These are phyloP conservation scores for Fregetta grallaria DNA, from an alignment of 2,113 vertebrate species.

Conservation along the genomic window DNA sequence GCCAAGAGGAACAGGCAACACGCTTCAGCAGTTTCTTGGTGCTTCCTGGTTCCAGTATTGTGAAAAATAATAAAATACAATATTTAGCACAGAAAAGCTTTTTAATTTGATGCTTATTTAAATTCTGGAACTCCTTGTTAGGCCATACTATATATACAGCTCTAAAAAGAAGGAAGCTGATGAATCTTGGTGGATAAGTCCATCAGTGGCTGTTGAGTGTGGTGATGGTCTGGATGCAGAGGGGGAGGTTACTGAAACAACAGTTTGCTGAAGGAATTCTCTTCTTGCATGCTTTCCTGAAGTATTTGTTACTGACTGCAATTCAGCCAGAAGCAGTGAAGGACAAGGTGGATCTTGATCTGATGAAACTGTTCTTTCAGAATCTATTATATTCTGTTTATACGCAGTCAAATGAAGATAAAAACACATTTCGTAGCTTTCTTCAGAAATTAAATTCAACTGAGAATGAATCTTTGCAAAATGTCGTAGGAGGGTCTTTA, in stretches of 20 bases:
- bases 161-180: background rate
- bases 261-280: background rate
- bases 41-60: background rate
- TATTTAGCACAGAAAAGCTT: background rate
- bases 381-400: background rate
- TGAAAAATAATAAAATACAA: background rate
- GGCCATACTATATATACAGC: fast-evolving
- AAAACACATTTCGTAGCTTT: background rate
- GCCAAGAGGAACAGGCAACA: background rate
- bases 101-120: background rate
- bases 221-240: background rate
- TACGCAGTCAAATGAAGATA: background rate
- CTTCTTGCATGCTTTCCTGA: background rate
- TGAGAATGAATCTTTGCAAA: background rate
- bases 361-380: background rate
- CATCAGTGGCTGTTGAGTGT: background rate
- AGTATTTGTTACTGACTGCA: background rate
- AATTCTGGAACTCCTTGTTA: background rate
- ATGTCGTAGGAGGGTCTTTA: background rate
- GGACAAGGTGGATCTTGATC: background rate
- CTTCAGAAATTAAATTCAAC: background rate
- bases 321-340: background rate
- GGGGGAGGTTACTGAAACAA: background rate
- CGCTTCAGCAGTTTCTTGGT: background rate
- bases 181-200: background rate